Evolutionary conservation across 2,797 vertebrate species (phyloP).

Genomic region (Nothura maculosa): DNA sequence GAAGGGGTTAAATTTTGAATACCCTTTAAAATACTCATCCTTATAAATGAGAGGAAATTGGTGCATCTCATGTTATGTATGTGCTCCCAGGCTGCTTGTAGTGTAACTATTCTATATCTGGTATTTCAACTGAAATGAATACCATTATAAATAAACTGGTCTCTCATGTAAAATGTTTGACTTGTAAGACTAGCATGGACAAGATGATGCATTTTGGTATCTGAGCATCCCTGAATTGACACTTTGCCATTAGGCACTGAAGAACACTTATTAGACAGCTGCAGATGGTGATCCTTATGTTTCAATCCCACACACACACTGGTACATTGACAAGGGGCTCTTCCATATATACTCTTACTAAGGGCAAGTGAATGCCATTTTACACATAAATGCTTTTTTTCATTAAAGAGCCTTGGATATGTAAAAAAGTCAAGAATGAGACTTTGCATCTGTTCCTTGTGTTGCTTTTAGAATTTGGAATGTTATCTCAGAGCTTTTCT

Average conservation of each 20-base stretch:
- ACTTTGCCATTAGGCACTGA: conserved; percentile 27
- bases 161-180: conserved; percentile 37
- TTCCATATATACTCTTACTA: conserved; percentile 48
- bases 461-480: conserved; percentile 28
- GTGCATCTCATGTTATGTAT: not conserved
- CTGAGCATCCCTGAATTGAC: conserved; percentile 49
- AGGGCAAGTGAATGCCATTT: conserved; percentile 63
- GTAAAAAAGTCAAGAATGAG: conserved; percentile 29
- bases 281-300: conserved; percentile 65
- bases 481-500: conserved; percentile 8
- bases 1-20: not conserved
- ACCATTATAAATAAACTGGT: conserved; percentile 47
- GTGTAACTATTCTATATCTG: conserved; percentile 19
- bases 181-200: conserved; percentile 55
- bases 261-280: conserved; percentile 44
- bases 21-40: conserved; percentile 9
- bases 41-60: not conserved
- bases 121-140: conserved; percentile 29
- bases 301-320: conserved; percentile 48
- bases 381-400: conserved; percentile 52
- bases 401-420: conserved; percentile 23
- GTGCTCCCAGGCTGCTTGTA: not conserved
- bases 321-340: conserved; percentile 38
- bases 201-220: conserved; percentile 28
- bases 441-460: conserved; percentile 41